Percentiles rank a stretch among this genome's conserved stretches.
Evolutionary conservation across 37 sponge, comb jelly and placozoan species (phyloP).

Genomic region (Petrosia ficiformis): DNA sequence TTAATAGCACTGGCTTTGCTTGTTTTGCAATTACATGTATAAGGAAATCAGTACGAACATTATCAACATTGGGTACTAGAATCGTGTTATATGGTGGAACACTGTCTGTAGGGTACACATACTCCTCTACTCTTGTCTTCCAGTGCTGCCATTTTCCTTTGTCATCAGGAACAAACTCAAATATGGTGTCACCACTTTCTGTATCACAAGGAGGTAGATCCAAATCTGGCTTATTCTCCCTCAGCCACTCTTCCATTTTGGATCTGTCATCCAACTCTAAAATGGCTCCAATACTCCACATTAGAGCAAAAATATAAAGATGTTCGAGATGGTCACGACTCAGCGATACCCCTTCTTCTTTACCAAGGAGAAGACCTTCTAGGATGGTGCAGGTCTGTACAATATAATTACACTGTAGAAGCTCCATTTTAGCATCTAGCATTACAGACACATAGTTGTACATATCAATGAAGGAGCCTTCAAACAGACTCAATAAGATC

Average conservation of each 20-base stretch:
- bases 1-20: constrained; percentile 87
- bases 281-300: constrained; percentile 98
- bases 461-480: constrained; percentile 69
- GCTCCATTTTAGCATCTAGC: constrained; percentile 86
- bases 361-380: constrained; percentile 85
- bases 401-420: constrained; percentile 90
- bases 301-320: constrained; percentile 89
- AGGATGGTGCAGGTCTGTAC: constrained; percentile 77
- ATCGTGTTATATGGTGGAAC: constrained; percentile 87
- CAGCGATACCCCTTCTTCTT: constrained; percentile 71
- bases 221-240: constrained; percentile 61
- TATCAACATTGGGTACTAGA: constrained; percentile 98
- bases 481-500: constrained; percentile 69
- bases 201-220: constrained; percentile 67
- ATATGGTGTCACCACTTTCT: constrained; percentile 87
- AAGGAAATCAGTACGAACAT: constrained; percentile 95
- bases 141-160: constrained; percentile 93
- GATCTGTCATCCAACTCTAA: constrained; percentile 93
- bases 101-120: constrained; percentile 87
- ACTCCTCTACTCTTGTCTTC: constrained; percentile 85
- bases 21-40: constrained; percentile 94
- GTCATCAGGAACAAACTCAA: constrained; percentile 88
- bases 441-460: constrained; percentile 63
- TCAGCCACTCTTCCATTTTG: constrained; percentile 88
- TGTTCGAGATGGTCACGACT: constrained; percentile 65